Base-by-base conservation (phyloP, 2,797 vertebrate genomes). In the Poecilia wingei region DNA sequence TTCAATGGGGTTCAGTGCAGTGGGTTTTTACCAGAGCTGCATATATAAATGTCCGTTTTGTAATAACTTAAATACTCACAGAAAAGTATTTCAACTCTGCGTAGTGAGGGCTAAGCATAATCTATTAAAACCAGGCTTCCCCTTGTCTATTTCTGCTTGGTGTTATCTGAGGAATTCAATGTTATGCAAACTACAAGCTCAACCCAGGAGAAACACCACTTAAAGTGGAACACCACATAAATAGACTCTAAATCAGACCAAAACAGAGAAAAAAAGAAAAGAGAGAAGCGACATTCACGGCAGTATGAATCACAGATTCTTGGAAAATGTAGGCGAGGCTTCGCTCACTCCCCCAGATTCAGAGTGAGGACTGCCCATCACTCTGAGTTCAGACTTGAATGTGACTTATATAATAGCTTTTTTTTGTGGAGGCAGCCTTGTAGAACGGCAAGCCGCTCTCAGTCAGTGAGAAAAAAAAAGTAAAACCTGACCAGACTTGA, bases 301-400 rank as follows among this genome's bases (percentile, higher is more conserved):
- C 77, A 70, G 81, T 36, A 91, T 94, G 92, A 95, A 93, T 94
- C 92, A 94, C 77, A 69, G 79, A 85, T 71, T 91, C 88, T 89
- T 84, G 85, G 85, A 87, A 93, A 90, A 88, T 86, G 89, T 91
- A 79, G 93, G 87, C 83, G 86, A 91, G 90, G 91, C 82, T 84
- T 76, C 73, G 75, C 83, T 80, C 78, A 12, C 64, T 78, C 77
- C 25, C 59, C 9, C 8, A n/a, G 82, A 84, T 79, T 88, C 85
- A 89, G 82, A 81, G 86, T 59, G 45, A 87, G 73, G 61, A 82
- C 77, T 80, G 88, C 85, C 87, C 81, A 84, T 93, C 90, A 91
- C 69, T 85, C 79, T 3, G 75, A 79, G 86, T 87, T 91, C 87
- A 91, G 89, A 92, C 89, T 81, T 85, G 81, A 89, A 90, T 92